Evolutionary conservation across 2,797 vertebrate species (phyloP), one percentile per base, ranked within the genome.

Genomic region (Aythya fuligula): DNA sequence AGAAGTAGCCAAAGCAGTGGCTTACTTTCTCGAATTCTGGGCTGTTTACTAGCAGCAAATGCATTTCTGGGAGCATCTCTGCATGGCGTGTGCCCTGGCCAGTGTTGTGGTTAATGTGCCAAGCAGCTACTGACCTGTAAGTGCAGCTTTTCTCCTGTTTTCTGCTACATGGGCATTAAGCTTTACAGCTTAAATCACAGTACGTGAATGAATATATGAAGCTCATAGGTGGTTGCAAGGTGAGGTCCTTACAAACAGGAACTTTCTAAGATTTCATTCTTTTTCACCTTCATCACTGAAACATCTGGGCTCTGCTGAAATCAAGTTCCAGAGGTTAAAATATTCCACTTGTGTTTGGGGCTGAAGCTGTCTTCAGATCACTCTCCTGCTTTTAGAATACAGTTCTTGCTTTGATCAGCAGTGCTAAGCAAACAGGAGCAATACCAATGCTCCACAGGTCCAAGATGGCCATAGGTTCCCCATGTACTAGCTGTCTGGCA

Each of bases 341-440:
- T 93, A 75, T 25, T 89, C 86, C n/a, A 38, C 54, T 93, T 47
- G 9, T 70, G 62, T 25, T 90, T 83, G 28, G 60, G 17, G 24
- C 73, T 87, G 61, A 38, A 8, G 11, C 25, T 83, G 58, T 58
- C 62, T 83, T 92, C 5, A 8, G 88, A 80, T 92, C 36, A 22
- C 71, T 60, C 80, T 95, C 82, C 87, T 89, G 61, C 75, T 84
- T 95, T 92, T 62, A 73, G 61, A 90, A 66, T 65, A 82, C 61
- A 83, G 19, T 53, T 96, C 62, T 85, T 90, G 84, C 80, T 95
- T 96, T 96, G 62, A 87, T 92, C 84, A 93, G 89, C 66, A 78
- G 3, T 72, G 73, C 51, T 72, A 21, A 94, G 78, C 13, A 36
- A 87, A 91, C 34, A 25, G 66, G 67, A 73, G 45, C 39, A 49